phyloP scores from a whole-genome alignment of 2,113 vertebrate species.

The Calypte anna region DNA sequence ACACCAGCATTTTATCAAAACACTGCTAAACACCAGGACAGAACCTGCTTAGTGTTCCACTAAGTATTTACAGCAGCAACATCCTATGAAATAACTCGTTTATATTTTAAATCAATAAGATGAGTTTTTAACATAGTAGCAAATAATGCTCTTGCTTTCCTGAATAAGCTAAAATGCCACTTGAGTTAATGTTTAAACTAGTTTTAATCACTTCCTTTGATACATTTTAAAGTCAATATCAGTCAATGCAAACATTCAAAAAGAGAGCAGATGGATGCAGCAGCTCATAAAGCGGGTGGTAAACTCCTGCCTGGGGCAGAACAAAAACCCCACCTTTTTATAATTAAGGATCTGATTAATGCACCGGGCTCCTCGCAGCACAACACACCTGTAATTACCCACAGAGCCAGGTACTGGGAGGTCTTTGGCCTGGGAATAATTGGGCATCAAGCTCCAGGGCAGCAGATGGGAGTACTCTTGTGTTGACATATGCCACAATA shows the following conservation, averaged over 20 bases:
- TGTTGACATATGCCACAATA: conserved; percentile 82
- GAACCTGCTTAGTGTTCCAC: neutral
- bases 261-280: conserved; percentile 86
- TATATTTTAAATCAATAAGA: neutral
- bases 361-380: conserved; percentile 67
- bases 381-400: conserved; percentile 86
- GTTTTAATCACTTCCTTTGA: conserved; percentile 81
- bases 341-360: conserved; percentile 82
- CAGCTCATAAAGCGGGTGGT: conserved; percentile 75
- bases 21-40: neutral
- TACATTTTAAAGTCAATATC: conserved; percentile 77
- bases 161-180: conserved; percentile 56
- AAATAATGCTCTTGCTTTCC: conserved; percentile 60
- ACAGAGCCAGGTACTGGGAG: conserved; percentile 76
- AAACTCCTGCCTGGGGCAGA: conserved; percentile 63
- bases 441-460: conserved; percentile 68
- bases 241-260: conserved; percentile 81
- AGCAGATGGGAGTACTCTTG: conserved; percentile 85
- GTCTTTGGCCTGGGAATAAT: conserved; percentile 46
- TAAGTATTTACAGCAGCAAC: neutral
- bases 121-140: conserved; percentile 44
- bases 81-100: neutral
- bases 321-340: conserved; percentile 86
- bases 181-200: conserved; percentile 84
- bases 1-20: neutral